phyloP scores from a whole-genome alignment of 2,888 invertebrate species.

The Stomorhina lunata region DNA sequence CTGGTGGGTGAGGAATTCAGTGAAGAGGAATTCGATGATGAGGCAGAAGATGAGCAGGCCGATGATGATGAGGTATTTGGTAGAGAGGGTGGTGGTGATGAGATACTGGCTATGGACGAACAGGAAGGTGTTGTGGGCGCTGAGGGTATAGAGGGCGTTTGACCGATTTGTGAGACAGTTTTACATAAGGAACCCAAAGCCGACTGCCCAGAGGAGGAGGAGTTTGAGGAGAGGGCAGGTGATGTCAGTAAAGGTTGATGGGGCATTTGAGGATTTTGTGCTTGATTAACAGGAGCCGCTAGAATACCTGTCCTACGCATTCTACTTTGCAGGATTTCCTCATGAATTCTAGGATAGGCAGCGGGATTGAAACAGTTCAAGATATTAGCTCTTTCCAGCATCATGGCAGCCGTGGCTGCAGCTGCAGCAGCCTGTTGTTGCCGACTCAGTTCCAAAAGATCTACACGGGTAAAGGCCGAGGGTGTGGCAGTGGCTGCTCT shows the following conservation, averaged over 20 bases:
- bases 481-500: slow-evolving; percentile 70
- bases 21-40: slow-evolving; percentile 72
- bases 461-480: slow-evolving; percentile 78
- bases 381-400: slow-evolving; percentile 78
- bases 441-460: slow-evolving; percentile 78
- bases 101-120: slow-evolving; percentile 70
- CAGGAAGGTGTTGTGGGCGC: slow-evolving; percentile 71
- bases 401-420: slow-evolving; percentile 77
- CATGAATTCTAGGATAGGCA: slow-evolving; percentile 79
- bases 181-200: slow-evolving; percentile 86
- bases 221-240: slow-evolving; percentile 57
- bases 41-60: slow-evolving; percentile 68
- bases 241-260: slow-evolving; percentile 34
- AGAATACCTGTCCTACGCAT: slow-evolving; percentile 74
- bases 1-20: slow-evolving; percentile 74
- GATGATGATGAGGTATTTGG: slow-evolving; percentile 69
- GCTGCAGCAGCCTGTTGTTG: slow-evolving; percentile 78
- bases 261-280: background rate
- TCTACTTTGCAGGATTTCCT: slow-evolving; percentile 78
- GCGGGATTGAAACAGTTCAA: slow-evolving; percentile 79
- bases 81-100: slow-evolving; percentile 70
- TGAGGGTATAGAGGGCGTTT: slow-evolving; percentile 69
- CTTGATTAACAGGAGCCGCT: slow-evolving; percentile 53
- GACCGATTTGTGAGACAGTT: slow-evolving; percentile 86
- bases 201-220: slow-evolving; percentile 78